These are phyloP conservation scores for Drosophila flavopinicola DNA, from an alignment of 2,888 invertebrate species.

Conservation along the genomic window DNA sequence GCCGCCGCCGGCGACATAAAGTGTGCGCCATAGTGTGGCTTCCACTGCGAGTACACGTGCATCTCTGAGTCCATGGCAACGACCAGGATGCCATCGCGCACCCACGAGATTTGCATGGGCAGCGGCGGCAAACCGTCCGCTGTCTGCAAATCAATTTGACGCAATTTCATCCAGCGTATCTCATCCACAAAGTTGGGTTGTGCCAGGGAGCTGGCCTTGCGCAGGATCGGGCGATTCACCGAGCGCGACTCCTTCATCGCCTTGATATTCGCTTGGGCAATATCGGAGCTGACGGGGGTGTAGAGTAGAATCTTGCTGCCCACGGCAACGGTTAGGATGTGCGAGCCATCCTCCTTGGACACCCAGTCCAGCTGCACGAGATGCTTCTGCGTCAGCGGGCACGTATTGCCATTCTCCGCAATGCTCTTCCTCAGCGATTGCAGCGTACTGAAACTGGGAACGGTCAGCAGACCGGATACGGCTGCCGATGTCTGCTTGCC, in stretches of 20 bases:
- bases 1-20: slow-evolving; percentile 81
- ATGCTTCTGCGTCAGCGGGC: slow-evolving; percentile 95
- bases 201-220: slow-evolving; percentile 96
- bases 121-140: slow-evolving; percentile 98
- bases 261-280: slow-evolving; percentile 97
- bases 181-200: slow-evolving; percentile 95
- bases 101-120: slow-evolving; percentile 99
- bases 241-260: slow-evolving; percentile 94
- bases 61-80: slow-evolving; percentile 99
- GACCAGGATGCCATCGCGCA: slow-evolving; percentile 97
- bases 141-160: slow-evolving; percentile 95
- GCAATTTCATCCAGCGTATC: slow-evolving; percentile 97
- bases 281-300: slow-evolving; percentile 96
- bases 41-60: slow-evolving; percentile 99
- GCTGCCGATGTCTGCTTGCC: slow-evolving; percentile 63
- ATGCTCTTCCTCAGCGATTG: slow-evolving; percentile 94
- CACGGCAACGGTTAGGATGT: slow-evolving; percentile 97
- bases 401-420: slow-evolving; percentile 95
- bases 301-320: slow-evolving; percentile 96
- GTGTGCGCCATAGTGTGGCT: slow-evolving; percentile 85
- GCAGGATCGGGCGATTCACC: slow-evolving; percentile 92
- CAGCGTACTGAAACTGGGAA: slow-evolving; percentile 95
- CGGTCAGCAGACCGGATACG: slow-evolving; percentile 88
- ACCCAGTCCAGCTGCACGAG: slow-evolving; percentile 99
- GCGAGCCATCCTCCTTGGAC: slow-evolving; percentile 99